Base-by-base conservation (phyloP, 2,113 vertebrate genomes). In the Ptychochromis oligacanthus region DNA sequence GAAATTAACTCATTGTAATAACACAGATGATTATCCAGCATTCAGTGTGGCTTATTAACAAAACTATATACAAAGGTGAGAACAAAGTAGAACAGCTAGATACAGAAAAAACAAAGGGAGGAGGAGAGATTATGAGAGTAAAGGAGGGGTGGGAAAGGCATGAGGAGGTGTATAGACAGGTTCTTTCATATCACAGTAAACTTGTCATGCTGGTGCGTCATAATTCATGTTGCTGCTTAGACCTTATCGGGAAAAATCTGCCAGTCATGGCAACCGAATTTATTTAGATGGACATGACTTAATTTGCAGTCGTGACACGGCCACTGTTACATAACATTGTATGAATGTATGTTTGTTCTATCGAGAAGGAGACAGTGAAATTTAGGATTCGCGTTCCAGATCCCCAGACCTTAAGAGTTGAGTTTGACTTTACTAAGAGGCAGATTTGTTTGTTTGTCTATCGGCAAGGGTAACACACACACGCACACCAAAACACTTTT, bases 81-180 rank as follows among this genome's bases (percentile, higher is more conserved):
- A 40, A 60, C 38, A 80, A 58, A 59, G 31, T 34, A 57, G 81
- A 61, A 85, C 36, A 67, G 83, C 65, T 60, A 43, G 46, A 75
- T 15, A 59, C 3, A 40, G 24, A 54, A 59, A 43, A 28, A 13
- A 83, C 75, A 88, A 67, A 57, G 34, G 6, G 8, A 57, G 74
- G 62, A 43, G 55, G 60, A 60, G 10, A 58, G 28, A 75, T 24
- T 54, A 46, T 4, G 4, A 84, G 56, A 61, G 36, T 34, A 57
- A 70, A 62, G 72, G 46, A 74, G 79, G 60, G 77, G 81, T 79
- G 36, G 64, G 52, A 80, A 65, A 83, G 82, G 62, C 46, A 54
- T 49, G 34, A 49, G 43, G 84, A 91, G 89, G 52, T 91, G 86
- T 87, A 91, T 20, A 40, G 83, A 89, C 92, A 93, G 82, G 91